Percentiles rank a stretch among this genome's conserved stretches.
Conservation (phyloP, 2,797 vertebrate genomes). For the Macropus fuliginosus region DNA sequence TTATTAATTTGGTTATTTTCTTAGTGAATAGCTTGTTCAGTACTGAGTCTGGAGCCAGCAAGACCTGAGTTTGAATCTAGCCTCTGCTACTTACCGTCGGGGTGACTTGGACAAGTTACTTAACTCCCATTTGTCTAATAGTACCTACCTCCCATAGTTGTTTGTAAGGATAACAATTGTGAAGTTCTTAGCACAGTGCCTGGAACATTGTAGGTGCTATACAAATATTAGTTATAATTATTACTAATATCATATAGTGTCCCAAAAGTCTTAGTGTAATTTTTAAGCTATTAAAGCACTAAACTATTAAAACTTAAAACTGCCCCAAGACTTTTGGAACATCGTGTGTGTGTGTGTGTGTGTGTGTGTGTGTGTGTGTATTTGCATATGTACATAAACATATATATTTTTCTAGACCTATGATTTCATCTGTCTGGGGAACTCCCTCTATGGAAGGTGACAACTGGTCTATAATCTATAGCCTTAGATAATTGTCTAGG, state of each 20-base stretch:
- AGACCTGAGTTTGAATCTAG: not conserved
- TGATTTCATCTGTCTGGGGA: not conserved
- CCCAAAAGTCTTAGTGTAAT: not conserved
- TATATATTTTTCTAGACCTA: not conserved
- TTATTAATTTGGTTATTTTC: not conserved
- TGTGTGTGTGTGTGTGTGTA: not conserved
- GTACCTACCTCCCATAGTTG: not conserved
- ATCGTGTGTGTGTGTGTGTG: not conserved
- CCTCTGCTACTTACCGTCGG: not conserved
- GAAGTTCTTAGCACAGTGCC: not conserved
- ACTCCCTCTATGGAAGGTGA: not conserved
- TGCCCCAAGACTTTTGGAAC: not conserved
- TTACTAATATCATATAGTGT: not conserved
- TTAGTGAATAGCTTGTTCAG: not conserved
- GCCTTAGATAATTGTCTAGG: not conserved
- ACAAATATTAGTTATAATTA: not conserved
- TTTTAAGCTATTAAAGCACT: not conserved
- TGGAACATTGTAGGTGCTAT: not conserved
- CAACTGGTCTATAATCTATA: not conserved
- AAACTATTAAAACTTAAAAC: not conserved
- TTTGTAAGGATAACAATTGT: not conserved
- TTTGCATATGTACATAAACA: too few species aligned
- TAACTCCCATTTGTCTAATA: not conserved
- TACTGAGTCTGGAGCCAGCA: not conserved
- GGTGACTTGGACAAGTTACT: not conserved